These are phyloP conservation scores for Orestias chungarensis DNA, from an alignment of 2,797 vertebrate species.

Conservation along the genomic window DNA sequence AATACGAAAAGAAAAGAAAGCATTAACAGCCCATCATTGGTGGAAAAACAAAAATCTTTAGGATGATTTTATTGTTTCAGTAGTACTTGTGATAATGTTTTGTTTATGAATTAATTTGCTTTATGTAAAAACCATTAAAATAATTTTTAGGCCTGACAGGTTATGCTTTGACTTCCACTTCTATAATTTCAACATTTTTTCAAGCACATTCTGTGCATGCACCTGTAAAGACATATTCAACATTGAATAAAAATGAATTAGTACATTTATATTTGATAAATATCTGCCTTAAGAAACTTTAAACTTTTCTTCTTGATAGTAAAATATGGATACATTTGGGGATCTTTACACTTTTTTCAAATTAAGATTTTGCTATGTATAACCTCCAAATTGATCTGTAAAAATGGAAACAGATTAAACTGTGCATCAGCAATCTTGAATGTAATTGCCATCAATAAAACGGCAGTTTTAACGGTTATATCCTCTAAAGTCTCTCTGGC, in stretches of 20 bases:
- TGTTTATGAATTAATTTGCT: neutral
- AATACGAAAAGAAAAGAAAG: neutral
- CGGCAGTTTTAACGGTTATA: slow-evolving; percentile 46
- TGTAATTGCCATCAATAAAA: slow-evolving; percentile 27
- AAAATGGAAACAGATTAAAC: neutral
- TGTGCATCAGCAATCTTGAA: slow-evolving; percentile 8
- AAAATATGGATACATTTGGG: neutral
- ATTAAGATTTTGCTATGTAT: neutral
- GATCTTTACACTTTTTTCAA: neutral
- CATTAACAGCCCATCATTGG: neutral
- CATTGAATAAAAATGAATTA: neutral
- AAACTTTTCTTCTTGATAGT: neutral
- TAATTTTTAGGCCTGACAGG: neutral
- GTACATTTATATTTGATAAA: no score
- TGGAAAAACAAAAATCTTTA: neutral
- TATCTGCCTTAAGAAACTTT: neutral
- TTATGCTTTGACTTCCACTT: neutral
- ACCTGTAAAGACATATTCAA: neutral
- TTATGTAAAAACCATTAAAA: neutral
- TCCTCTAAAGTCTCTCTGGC: slow-evolving; percentile 43
- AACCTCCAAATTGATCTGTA: neutral
- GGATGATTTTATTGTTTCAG: neutral
- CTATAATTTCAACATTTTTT: neutral
- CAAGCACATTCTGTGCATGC: neutral
- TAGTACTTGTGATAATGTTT: neutral